Percentiles rank a stretch among this genome's conserved stretches.
phyloP scores from a whole-genome alignment of 2,113 vertebrate genomes.

The Fregata magnificens region DNA sequence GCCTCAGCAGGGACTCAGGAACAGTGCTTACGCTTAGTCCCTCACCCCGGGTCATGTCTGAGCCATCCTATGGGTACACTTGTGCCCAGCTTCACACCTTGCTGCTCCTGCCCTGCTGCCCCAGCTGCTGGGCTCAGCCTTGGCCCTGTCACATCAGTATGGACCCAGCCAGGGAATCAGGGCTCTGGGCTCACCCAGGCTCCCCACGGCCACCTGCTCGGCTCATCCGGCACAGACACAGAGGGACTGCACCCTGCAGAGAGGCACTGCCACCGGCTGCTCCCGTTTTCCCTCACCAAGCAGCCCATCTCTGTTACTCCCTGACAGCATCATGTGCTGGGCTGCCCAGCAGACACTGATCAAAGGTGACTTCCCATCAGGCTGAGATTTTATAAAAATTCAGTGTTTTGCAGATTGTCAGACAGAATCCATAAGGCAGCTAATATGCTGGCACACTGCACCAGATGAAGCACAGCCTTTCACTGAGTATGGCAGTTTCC shows the following conservation, averaged over 20 bases:
- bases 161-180: accelerated
- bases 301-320: neutral
- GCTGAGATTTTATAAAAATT: neutral
- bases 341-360: neutral
- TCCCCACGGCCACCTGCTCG: accelerated
- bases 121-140: neutral
- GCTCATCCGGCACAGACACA: accelerated
- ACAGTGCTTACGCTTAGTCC: accelerated
- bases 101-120: neutral
- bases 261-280: neutral
- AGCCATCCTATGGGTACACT: accelerated
- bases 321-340: neutral
- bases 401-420: neutral
- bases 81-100: neutral
- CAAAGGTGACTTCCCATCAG: neutral
- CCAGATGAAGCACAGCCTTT: neutral
- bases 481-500: neutral
- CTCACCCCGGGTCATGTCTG: accelerated
- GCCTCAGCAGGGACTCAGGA: neutral
- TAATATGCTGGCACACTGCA: neutral
- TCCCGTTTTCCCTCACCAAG: accelerated
- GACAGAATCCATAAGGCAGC: neutral
- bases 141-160: accelerated
- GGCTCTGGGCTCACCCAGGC: neutral
- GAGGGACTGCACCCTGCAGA: neutral